These are phyloP conservation scores for Charanyca ferruginea DNA, from an alignment of 2,888 invertebrate species.

Conservation along the genomic window DNA sequence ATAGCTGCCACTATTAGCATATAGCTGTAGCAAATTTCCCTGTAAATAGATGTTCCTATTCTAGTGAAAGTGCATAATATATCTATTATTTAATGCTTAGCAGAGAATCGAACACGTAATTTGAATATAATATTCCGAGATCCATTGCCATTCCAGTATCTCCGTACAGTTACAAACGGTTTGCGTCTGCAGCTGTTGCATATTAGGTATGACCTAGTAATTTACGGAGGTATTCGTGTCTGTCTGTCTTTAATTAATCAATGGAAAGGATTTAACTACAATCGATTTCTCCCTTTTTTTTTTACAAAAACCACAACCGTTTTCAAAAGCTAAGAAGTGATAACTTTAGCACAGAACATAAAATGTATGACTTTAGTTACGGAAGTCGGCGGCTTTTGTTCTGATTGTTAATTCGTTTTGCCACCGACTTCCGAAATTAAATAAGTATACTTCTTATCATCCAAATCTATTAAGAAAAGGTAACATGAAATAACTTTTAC, in stretches of 20 bases:
- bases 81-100: slow-evolving; percentile 31
- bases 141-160: slow-evolving; percentile 8
- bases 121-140: slow-evolving; percentile 40
- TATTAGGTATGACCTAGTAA: slow-evolving; percentile 11
- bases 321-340: too few relatives aligned
- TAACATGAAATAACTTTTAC: too few relatives aligned
- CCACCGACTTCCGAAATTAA: too few relatives aligned
- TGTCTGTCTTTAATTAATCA: background rate
- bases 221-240: background rate
- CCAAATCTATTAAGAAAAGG: too few relatives aligned
- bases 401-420: too few relatives aligned
- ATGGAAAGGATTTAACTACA: background rate
- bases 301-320: too few relatives aligned
- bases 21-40: background rate
- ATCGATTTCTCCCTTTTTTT: background rate
- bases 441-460: too few relatives aligned
- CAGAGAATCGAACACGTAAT: slow-evolving; percentile 34
- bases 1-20: too few relatives aligned
- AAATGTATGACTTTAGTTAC: too few relatives aligned
- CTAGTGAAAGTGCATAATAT: slow-evolving; percentile 4
- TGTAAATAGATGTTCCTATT: background rate
- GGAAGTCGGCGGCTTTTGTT: too few relatives aligned
- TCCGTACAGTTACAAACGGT: slow-evolving; percentile 13
- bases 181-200: slow-evolving; percentile 25
- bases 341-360: too few relatives aligned